Evolutionary conservation across 2,888 invertebrate genomes (phyloP), one percentile per base, ranked within the genome.

Genomic region (Dascillus cervinus): DNA sequence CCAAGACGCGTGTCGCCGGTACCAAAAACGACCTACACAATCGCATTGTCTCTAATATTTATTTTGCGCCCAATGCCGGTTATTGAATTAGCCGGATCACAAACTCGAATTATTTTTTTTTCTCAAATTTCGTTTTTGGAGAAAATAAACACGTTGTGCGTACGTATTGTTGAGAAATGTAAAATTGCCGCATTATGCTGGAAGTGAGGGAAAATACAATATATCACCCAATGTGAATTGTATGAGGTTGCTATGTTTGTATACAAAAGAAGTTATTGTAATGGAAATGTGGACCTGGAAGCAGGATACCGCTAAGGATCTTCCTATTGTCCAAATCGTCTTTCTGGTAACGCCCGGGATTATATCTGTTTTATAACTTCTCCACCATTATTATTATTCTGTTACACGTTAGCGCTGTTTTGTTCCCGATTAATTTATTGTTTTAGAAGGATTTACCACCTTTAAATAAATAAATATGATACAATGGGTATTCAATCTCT

Each of bases 71-170:
- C 52, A 52, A 52, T 53, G 55, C 50, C 53, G 53, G 46, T 58
- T 55, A 59, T 59, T 56, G 59, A 58, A 59, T 59, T 59, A 59
- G 50, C 53, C 39, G 55, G 55, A 55, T 55, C 49, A 50, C n/a
- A n/a, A n/a, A n/a, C n/a, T n/a, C n/a, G n/a, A n/a, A n/a, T n/a
- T n/a, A n/a, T n/a, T n/a, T n/a, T n/a, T n/a, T n/a, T n/a, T n/a
- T n/a, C n/a, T n/a, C n/a, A n/a, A n/a, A n/a, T n/a, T n/a, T n/a
- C n/a, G n/a, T n/a, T n/a, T n/a, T n/a, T n/a, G n/a, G n/a, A n/a
- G n/a, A n/a, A n/a, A n/a, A n/a, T n/a, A n/a, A n/a, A n/a, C n/a
- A n/a, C n/a, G n/a, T n/a, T n/a, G n/a, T n/a, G n/a, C n/a, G n/a
- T n/a, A n/a, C n/a, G n/a, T n/a, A n/a, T n/a, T n/a, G n/a, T n/a